Evolutionary conservation across 2,888 invertebrate species (phyloP).

Genomic region (Ennomos erosarius): DNA sequence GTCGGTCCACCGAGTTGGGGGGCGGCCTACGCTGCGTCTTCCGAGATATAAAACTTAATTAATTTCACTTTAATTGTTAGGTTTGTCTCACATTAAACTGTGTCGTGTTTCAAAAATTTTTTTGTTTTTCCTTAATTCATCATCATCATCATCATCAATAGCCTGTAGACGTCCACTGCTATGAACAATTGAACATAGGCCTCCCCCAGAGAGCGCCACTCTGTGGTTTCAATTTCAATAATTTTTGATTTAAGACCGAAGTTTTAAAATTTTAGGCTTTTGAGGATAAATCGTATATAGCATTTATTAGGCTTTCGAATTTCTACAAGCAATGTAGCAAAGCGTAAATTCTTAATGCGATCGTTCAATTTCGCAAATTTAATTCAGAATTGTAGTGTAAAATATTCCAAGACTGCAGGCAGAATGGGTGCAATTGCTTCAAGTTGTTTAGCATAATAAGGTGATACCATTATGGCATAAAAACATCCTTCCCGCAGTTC

Average conservation of each 20-base stretch:
- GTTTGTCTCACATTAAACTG: no score
- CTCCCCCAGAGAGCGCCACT: no score
- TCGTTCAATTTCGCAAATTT: constrained; percentile 60
- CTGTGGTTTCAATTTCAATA: no score
- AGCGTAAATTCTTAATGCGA: constrained; percentile 41
- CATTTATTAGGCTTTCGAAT: constrained; percentile 33
- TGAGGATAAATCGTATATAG: constrained; percentile 16
- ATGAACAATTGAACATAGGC: no score
- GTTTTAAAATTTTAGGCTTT: constrained; percentile 25
- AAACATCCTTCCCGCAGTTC: constrained; percentile 46
- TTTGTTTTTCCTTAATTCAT: no score
- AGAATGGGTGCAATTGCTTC: constrained; percentile 69
- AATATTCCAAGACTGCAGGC: constrained; percentile 39
- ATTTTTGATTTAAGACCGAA: constrained; percentile 18
- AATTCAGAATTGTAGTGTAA: constrained; percentile 70
- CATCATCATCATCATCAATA: no score
- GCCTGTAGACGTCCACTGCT: no score
- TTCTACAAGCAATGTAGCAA: constrained; percentile 24
- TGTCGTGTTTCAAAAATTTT: no score
- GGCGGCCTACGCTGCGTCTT: no score
- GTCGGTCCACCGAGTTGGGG: no score
- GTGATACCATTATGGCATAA: constrained; percentile 72
- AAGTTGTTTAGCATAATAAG: constrained; percentile 79
- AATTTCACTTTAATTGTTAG: neutral
- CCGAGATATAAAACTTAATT: constrained; percentile 45